These are phyloP conservation scores for Oryzias celebensis DNA, from an alignment of 2,113 vertebrate species.

Conservation along the genomic window DNA sequence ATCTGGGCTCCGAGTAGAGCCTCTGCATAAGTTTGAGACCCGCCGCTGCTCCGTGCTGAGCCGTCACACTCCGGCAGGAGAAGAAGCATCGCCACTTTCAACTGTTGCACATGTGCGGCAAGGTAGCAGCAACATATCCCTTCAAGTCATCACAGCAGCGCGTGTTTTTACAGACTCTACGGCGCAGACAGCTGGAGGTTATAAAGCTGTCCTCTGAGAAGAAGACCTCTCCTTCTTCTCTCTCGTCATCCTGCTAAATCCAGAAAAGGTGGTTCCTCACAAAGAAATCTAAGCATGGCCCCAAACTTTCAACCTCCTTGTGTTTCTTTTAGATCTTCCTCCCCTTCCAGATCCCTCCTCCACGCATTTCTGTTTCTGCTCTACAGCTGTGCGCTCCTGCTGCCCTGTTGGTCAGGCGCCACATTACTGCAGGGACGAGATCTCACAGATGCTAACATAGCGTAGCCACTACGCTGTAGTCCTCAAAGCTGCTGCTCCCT, in stretches of 20 bases:
- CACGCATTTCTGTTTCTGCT: slow-evolving; percentile 24
- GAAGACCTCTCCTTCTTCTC: slow-evolving; percentile 13
- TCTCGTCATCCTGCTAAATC: slow-evolving; percentile 53
- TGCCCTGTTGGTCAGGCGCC: slow-evolving; percentile 34
- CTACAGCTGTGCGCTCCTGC: slow-evolving; percentile 38
- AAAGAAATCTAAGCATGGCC: slow-evolving; percentile 15
- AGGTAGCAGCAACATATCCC: slow-evolving; percentile 6
- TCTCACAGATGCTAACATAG: slow-evolving; percentile 53
- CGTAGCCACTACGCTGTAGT: slow-evolving; percentile 30
- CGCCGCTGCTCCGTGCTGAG: slow-evolving; percentile 14
- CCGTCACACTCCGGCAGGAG: slow-evolving; percentile 32
- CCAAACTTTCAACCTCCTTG: slow-evolving; percentile 56
- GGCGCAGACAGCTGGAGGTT: slow-evolving; percentile 38
- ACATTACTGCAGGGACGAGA: slow-evolving; percentile 34
- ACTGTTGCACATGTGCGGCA: not conserved
- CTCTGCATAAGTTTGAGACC: slow-evolving; percentile 2
- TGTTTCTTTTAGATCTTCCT: slow-evolving; percentile 30
- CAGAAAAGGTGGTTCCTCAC: slow-evolving; percentile 23
- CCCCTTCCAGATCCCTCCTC: slow-evolving; percentile 28
- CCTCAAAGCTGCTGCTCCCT: slow-evolving; percentile 44
- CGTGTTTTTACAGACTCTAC: slow-evolving; percentile 52
- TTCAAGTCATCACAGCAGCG: slow-evolving; percentile 55
- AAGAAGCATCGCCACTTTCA: slow-evolving; percentile 23
- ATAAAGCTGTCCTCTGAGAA: slow-evolving; percentile 10
- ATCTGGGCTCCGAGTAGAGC: slow-evolving; percentile 26